A percentile compares a stretch with the other conserved stretches of the same genome.
Conservation (phyloP, 2,113 vertebrate species). For the Acrocephalus kingi region DNA sequence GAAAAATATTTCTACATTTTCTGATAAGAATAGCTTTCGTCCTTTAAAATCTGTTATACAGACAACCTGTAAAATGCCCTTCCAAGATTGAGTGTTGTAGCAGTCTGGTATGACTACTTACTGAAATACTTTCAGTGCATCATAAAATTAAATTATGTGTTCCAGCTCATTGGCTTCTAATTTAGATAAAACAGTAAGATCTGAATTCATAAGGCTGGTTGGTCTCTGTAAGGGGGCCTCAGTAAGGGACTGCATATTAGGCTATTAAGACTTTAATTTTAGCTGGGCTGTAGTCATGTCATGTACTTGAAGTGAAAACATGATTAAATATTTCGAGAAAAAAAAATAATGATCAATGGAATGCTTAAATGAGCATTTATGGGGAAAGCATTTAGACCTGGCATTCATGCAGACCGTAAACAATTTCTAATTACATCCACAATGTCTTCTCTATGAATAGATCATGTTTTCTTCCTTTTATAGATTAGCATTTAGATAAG, state of each 20-base stretch:
- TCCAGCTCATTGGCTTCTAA: conserved; percentile 48
- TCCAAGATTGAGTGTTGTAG: neutral
- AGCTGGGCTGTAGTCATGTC: neutral
- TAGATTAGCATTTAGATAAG: conserved; percentile 42
- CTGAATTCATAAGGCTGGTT: conserved; percentile 7
- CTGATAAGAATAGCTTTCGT: neutral
- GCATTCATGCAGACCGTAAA: neutral
- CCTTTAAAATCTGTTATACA: neutral
- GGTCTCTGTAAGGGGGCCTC: neutral
- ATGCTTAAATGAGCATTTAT: neutral
- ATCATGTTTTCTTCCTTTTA: neutral
- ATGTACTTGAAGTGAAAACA: conserved; percentile 27
- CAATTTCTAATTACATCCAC: conserved; percentile 23
- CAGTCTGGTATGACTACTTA: conserved; percentile 6
- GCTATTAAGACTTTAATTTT: conserved; percentile 41
- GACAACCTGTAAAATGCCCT: neutral
- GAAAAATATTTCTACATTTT: neutral
- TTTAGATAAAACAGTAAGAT: conserved; percentile 54
- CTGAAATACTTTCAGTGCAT: conserved; percentile 41
- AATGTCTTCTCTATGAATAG: conserved; percentile 25
- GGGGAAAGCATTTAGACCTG: conserved; percentile 10
- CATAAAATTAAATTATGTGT: conserved; percentile 62
- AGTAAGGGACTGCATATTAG: conserved; percentile 13
- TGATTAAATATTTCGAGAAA: neutral
- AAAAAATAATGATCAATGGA: conserved; percentile 1